Base-by-base conservation (phyloP, 2,113 vertebrate species). In the Syngnathus typhle region DNA sequence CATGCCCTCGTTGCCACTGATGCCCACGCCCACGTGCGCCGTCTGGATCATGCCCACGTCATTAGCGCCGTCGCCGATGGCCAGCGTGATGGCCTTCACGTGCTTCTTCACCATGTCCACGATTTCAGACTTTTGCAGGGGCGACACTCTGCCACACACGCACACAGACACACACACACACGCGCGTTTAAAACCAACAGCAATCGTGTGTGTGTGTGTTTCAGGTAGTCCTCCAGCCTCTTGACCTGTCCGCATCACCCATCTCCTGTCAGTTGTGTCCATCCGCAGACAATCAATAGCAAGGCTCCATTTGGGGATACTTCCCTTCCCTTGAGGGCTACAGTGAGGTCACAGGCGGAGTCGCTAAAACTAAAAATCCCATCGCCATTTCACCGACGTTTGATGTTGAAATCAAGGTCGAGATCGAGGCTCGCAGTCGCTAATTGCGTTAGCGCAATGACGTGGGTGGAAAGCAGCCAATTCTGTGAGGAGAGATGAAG, bases 41-140 rank as follows among this genome's bases (percentile, higher is more conserved):
- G 96, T 98, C 91, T 99, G 95, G 85, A 99, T 99, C 97, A 99
- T 99, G 63, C 97, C 97, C 16, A 99, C 97, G 0, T 99, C 97
- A 0, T 99, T 99, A 66, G 97, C 97, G 13, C 97, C 97, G 0
- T 99, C 97, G 37, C 97, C 97, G 6, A 98, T 98, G 41, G 97
- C 97, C 65, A 99, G 91, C 0, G 97, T 99, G 90, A 99, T 96
- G 85, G 96, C 97, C 78, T 98, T 98, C 71, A 98, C 96, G 2
- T 95, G 93, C 76, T 94, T 96, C 92, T 99, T 99, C 82, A 99
- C 97, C 91, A 98, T 97, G 39, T 99, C 96, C 79, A 99, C 97
- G 6, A 99, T 96, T 91, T 99, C 97, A 0, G 96, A 96, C 91
- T 99, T 99, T 92, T 99, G 97, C 69, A 99, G 92, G 15, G 97